Base-by-base conservation (phyloP, 2,113 vertebrate species). In the Tachuris rubrigastra region DNA sequence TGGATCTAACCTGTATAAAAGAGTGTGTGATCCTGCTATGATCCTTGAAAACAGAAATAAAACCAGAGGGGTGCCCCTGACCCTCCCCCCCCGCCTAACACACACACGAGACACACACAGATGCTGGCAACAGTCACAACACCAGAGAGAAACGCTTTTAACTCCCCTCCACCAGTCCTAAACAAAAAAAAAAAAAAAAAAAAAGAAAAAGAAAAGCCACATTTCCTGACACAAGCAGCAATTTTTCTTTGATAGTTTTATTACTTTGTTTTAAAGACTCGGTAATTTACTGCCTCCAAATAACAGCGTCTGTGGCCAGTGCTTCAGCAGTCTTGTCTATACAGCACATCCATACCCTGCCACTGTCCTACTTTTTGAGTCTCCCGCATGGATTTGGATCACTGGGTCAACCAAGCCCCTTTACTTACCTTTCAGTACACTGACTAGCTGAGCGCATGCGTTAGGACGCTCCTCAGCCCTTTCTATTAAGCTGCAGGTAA, bases 1-100 rank as follows among this genome's bases (percentile, higher is more conserved):
- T 98, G 98, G 97, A 97, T 98, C 97, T 97, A 97, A 97, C 97
- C 95, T 98, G 97, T 98, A 98, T 96, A 98, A 98, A 98, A 98
- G 97, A 97, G 95, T 93, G 95, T 96, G 96, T 96, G 97, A 98
- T 98, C 97, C 97, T 85, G 83, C 89, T 97, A 94, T 96, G 97
- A 98, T 96, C 94, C 93, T 98, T 97, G 96, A 95, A 95, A 96
- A 96, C n/a, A 63, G n/a, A 87, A 96, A 95, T 77, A 95, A 97
- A 97, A 93, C 50, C 94, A 93, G 59, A 77, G 89, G 76, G 92
- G 94, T 17, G 19, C 71, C 90, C 95, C 94, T 63, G 37, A 88
- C 89, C 94, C 92, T 87, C 93, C 95, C 90, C 88, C 96, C 87
- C 80, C 80, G 22, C 93, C 91, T 94, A 68, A 82, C 82, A 62